Conservation (phyloP, 2,113 vertebrate species). For the Nanorana parkeri region DNA sequence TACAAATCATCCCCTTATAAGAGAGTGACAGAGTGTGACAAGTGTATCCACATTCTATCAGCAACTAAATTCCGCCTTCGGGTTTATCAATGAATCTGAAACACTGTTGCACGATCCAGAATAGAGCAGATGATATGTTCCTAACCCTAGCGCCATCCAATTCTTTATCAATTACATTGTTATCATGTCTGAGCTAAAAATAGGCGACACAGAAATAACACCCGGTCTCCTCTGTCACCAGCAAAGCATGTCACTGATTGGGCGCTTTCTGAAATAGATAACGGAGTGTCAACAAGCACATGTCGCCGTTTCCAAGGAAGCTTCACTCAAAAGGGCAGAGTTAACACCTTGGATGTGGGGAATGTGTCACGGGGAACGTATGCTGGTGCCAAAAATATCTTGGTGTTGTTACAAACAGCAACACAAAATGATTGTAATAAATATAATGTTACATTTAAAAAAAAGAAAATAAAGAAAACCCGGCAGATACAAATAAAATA, state of each 20-base stretch:
- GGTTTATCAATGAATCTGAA: background rate
- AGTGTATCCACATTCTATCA: too few relatives aligned
- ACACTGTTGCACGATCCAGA: too few relatives aligned
- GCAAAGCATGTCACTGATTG: background rate
- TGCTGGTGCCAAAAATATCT: too few relatives aligned
- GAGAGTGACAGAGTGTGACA: too few relatives aligned
- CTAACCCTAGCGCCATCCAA: background rate
- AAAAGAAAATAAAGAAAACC: too few relatives aligned
- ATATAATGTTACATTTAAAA: too few relatives aligned
- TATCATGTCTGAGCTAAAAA: conserved; percentile 43
- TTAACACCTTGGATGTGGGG: background rate
- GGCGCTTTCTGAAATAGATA: background rate
- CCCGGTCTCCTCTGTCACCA: background rate
- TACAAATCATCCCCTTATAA: too few relatives aligned
- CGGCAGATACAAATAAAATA: too few relatives aligned
- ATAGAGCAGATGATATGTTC: background rate
- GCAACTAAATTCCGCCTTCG: too few relatives aligned
- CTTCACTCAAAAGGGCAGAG: background rate
- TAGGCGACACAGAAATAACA: conserved; percentile 2
- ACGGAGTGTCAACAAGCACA: conserved; percentile 17
- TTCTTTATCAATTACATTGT: conserved; percentile 13
- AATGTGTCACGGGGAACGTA: background rate
- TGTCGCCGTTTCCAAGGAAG: conserved; percentile 30
- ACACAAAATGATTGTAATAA: too few relatives aligned
- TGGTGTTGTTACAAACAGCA: too few relatives aligned